These are phyloP conservation scores for Monochamus alternatus DNA, from an alignment of 2,888 invertebrate genomes.

Conservation along the genomic window DNA sequence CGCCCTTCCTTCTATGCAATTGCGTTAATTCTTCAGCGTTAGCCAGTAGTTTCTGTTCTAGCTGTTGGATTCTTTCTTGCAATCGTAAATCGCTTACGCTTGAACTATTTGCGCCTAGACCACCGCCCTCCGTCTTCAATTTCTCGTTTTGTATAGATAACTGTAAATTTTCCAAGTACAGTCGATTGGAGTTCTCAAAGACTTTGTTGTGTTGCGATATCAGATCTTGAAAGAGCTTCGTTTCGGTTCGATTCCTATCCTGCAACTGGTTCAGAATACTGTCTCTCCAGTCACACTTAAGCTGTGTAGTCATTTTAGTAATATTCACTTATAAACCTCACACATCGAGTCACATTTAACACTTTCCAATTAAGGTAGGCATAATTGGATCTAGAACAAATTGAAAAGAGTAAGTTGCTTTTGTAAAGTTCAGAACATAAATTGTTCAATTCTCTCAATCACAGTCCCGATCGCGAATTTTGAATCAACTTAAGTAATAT, in stretches of 20 bases:
- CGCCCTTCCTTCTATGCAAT: slow-evolving; percentile 89
- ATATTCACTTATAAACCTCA: slow-evolving; percentile 32
- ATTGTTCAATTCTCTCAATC: slow-evolving; percentile 32
- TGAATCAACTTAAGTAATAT: slow-evolving; percentile 8
- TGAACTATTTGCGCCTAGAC: slow-evolving; percentile 59
- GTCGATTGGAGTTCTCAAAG: slow-evolving; percentile 86
- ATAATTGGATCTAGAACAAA: slow-evolving; percentile 51
- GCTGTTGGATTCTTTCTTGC: slow-evolving; percentile 76
- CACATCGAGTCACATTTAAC: slow-evolving; percentile 35
- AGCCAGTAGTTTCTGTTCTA: slow-evolving; percentile 89
- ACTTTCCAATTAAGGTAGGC: slow-evolving; percentile 44
- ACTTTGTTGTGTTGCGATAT: slow-evolving; percentile 88
- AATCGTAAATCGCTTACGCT: slow-evolving; percentile 65
- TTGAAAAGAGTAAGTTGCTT: slow-evolving; percentile 38
- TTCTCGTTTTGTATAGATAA: slow-evolving; percentile 90
- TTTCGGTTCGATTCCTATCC: slow-evolving; percentile 83
- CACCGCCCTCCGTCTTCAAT: slow-evolving; percentile 76
- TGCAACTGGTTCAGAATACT: slow-evolving; percentile 81
- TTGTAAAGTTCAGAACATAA: slow-evolving; percentile 29
- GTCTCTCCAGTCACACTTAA: slow-evolving; percentile 77
- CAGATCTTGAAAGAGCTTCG: slow-evolving; percentile 84
- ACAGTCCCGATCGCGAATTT: slow-evolving; percentile 43
- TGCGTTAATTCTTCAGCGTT: slow-evolving; percentile 96
- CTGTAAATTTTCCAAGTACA: slow-evolving; percentile 89
- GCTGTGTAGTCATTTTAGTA: slow-evolving; percentile 37